Percentiles rank a stretch among this genome's conserved stretches.
These are phyloP conservation scores for Hoplodrina ambigua DNA, from an alignment of 2,888 invertebrate genomes.

Conservation along the genomic window DNA sequence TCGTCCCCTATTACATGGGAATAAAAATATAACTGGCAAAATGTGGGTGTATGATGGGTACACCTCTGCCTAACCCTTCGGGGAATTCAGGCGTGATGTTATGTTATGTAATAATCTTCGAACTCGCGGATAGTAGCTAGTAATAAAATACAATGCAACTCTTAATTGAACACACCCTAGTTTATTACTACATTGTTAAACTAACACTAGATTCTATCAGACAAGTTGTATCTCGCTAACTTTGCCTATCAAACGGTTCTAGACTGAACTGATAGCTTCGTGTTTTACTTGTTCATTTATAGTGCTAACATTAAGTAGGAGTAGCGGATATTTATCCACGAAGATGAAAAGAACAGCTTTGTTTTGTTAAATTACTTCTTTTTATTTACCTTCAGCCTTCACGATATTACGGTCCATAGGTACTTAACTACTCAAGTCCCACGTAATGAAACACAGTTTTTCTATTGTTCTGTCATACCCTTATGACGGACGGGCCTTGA, in stretches of 20 bases:
- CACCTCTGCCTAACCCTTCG: too few relatives aligned
- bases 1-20: too few relatives aligned
- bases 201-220: slow-evolving; percentile 31
- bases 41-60: too few relatives aligned
- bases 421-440: too few relatives aligned
- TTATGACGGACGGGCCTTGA: too few relatives aligned
- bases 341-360: neutral
- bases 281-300: slow-evolving; percentile 41
- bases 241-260: slow-evolving; percentile 20
- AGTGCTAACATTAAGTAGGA: slow-evolving; percentile 10
- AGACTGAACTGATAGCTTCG: slow-evolving; percentile 26
- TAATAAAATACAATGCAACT: neutral
- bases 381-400: neutral
- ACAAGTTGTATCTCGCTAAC: slow-evolving; percentile 32
- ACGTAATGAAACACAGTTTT: too few relatives aligned
- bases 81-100: too few relatives aligned
- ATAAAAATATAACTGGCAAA: too few relatives aligned
- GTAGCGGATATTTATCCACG: slow-evolving; percentile 20
- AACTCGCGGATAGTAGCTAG: too few relatives aligned
- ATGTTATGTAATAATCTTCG: too few relatives aligned
- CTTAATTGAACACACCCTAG: slow-evolving; percentile 7
- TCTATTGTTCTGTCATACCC: too few relatives aligned
- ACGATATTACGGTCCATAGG: too few relatives aligned
- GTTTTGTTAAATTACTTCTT: neutral
- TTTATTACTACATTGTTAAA: slow-evolving; percentile 28